Base-by-base conservation (phyloP, 2,888 invertebrate genomes). In the Microctonus brassicae region DNA sequence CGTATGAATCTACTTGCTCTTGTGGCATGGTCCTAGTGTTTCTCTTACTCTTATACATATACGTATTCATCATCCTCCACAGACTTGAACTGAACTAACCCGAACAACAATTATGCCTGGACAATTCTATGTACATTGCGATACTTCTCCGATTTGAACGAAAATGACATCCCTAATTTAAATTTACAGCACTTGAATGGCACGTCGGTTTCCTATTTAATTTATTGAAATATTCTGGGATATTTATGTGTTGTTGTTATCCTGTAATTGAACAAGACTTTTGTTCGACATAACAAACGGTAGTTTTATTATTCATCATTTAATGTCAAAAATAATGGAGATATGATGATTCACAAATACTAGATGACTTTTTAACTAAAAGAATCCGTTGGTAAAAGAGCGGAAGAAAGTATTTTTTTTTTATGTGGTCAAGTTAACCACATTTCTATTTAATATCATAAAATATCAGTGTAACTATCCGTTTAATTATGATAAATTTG, bases 131-230 rank as follows among this genome's bases (percentile, higher is more conserved):
- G 74, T 29, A 29, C 7, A 78, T 67, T 72, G 73, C 73, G 61
- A 70, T 58, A 60, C 73, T 63, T 73, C 72, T 57, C 75, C 67
- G 70, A 65, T 74, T 75, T 70, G 55, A 66, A 67, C 65, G 69
- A 64, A 76, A 74, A 63, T 66, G 72, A 78, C 78, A 79, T 74
- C 76, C 80, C 82, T 81, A 81, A 83, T 78, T 76, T 74, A 78
- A 76, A 82, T 80, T 82, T 82, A 82, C 78, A 70, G 74, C 69
- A 65, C 57, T 71, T 64, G 57, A 55, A 63, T 63, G 66, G 70
- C 69, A 64, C 69, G 72, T 71, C 72, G 64, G 73, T 71, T 73
- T 77, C 72, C 69, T 63, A 67, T 73, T 64, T 58, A 72, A 67
- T 53, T 55, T 67, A 69, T 69, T 73, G 33, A 5, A 29, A 29